Evolutionary conservation across 2,113 vertebrate genomes (phyloP).

Genomic region (Petromus typicus): DNA sequence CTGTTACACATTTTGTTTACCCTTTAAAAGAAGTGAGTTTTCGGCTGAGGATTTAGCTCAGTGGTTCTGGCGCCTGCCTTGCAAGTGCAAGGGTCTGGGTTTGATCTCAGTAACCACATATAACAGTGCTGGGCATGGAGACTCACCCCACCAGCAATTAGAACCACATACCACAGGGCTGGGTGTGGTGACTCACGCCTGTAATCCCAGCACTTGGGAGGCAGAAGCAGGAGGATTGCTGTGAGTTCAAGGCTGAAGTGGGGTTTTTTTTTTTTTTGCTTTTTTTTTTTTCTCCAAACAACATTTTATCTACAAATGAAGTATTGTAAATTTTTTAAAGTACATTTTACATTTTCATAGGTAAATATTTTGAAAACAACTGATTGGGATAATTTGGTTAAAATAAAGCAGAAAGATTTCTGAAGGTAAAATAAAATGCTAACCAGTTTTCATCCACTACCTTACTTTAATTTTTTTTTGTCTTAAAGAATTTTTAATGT

Average conservation of each 20-base stretch:
- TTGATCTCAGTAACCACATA: too few species aligned
- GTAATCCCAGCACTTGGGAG: too few species aligned
- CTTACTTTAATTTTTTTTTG: neutral
- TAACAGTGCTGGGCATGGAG: too few species aligned
- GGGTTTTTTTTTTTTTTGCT: too few species aligned
- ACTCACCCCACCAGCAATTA: too few species aligned
- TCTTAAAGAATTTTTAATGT: slow-evolving; percentile 9
- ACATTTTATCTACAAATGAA: slow-evolving; percentile 27
- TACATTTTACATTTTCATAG: neutral
- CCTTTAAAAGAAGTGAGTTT: neutral
- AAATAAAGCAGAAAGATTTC: slow-evolving; percentile 32
- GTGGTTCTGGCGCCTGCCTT: too few species aligned
- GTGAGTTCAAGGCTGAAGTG: too few species aligned
- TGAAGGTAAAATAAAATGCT: slow-evolving; percentile 17
- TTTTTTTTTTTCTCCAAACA: neutral
- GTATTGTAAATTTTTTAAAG: slow-evolving; percentile 14
- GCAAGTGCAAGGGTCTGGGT: too few species aligned
- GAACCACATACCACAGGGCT: too few species aligned
- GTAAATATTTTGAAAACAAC: neutral
- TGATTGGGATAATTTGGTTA: slow-evolving; percentile 35
- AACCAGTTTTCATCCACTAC: neutral
- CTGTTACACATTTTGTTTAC: neutral
- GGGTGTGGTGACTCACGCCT: too few species aligned
- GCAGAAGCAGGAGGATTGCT: too few species aligned
- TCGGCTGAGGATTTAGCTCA: too few species aligned